Conservation (phyloP, 2,113 vertebrate genomes). For the Colius striatus region DNA sequence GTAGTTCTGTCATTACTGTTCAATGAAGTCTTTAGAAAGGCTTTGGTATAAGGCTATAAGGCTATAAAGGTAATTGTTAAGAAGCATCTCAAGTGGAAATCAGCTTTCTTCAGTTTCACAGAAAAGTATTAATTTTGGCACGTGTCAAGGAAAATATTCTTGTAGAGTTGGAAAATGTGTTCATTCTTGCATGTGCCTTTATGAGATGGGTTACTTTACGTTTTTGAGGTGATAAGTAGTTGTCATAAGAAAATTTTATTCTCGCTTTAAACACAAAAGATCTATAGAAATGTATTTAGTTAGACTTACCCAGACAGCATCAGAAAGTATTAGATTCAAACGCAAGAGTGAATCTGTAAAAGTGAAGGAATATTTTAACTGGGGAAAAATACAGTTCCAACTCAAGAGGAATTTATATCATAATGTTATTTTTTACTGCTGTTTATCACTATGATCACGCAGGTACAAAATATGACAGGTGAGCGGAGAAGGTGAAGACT, state of each 20-base stretch:
- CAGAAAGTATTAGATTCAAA: slow-evolving; percentile 13
- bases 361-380: neutral
- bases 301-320: neutral
- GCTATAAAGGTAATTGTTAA: neutral
- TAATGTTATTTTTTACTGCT: neutral
- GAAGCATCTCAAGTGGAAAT: neutral
- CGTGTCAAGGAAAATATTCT: neutral
- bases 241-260: neutral
- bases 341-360: neutral
- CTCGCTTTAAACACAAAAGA: neutral
- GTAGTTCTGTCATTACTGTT: neutral
- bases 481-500: neutral
- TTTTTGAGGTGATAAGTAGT: neutral
- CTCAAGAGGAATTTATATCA: neutral
- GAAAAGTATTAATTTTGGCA: neutral
- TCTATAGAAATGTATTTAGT: neutral
- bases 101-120: neutral
- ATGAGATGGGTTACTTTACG: neutral
- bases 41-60: neutral
- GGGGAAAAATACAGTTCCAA: neutral
- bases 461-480: neutral
- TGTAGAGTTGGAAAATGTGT: neutral
- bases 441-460: neutral
- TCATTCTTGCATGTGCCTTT: neutral
- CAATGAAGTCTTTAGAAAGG: neutral